Conservation (phyloP, 2,797 vertebrate genomes). For the Psittacula echo region DNA sequence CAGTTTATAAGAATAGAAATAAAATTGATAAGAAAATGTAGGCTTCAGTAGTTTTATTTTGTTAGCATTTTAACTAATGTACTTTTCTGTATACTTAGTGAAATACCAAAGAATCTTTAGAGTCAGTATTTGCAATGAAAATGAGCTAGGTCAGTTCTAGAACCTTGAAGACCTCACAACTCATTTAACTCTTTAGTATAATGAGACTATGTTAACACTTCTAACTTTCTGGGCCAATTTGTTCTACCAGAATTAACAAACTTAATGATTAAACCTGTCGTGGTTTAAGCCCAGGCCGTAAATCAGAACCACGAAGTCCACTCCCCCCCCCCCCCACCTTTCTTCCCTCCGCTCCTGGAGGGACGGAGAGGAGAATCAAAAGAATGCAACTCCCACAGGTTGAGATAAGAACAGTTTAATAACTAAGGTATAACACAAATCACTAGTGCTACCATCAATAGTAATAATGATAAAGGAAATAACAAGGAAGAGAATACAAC, state of each 20-base stretch:
- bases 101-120: background rate
- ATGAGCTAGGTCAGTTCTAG: background rate
- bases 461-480: too few species aligned
- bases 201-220: background rate
- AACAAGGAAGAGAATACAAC: too few species aligned
- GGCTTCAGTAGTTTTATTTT: background rate
- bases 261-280: background rate
- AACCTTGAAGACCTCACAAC: rapidly evolving
- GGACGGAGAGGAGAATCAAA: too few species aligned
- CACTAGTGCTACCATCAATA: too few species aligned
- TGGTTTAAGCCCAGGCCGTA: too few species aligned
- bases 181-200: background rate
- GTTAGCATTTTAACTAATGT: background rate
- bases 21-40: background rate
- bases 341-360: too few species aligned
- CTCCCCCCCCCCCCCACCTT: too few species aligned
- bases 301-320: too few species aligned
- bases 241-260: background rate
- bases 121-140: background rate
- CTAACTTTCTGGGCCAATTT: background rate
- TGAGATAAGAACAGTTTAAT: too few species aligned
- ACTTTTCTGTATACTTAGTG: background rate
- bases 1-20: background rate
- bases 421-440: too few species aligned
- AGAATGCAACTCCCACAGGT: too few species aligned